phyloP scores from a whole-genome alignment of 1,140 invertebrate genomes.

The Agrypnia vestita region DNA sequence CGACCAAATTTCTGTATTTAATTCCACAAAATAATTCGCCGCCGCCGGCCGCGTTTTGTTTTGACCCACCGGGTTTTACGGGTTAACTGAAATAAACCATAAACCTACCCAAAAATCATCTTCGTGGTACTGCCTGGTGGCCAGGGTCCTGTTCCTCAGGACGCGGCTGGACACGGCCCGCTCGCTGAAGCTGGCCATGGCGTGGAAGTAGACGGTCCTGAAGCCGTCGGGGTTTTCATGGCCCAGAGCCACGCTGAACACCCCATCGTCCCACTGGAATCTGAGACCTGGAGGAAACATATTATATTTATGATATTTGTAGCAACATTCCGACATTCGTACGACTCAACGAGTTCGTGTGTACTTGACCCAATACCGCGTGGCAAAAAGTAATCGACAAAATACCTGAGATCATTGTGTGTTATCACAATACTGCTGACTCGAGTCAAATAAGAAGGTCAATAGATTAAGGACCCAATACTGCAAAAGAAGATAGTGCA shows the following conservation, averaged over 20 bases:
- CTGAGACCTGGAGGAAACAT: conserved; percentile 67
- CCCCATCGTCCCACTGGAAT: conserved; percentile 83
- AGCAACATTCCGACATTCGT: background rate
- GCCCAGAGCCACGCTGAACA: conserved; percentile 80
- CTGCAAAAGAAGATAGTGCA: too few relatives aligned
- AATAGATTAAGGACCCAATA: too few relatives aligned
- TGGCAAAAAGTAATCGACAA: too few relatives aligned
- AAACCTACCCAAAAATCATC: conserved; percentile 67
- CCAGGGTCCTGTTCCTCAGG: conserved; percentile 75
- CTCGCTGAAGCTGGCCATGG: conserved; percentile 79
- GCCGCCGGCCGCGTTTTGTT: too few relatives aligned
- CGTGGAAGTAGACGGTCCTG: conserved; percentile 79
- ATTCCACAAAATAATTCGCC: too few relatives aligned
- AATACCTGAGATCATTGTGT: too few relatives aligned
- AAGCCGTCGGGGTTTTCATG: conserved; percentile 71
- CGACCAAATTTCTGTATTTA: too few relatives aligned
- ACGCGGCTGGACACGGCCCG: conserved; percentile 78
- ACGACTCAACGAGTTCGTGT: background rate
- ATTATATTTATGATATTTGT: background rate
- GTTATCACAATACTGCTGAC: too few relatives aligned
- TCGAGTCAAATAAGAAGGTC: too few relatives aligned
- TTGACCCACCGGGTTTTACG: background rate
- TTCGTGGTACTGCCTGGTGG: conserved; percentile 75
- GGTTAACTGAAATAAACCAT: background rate
- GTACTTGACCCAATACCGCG: background rate